phyloP scores from a whole-genome alignment of 1,140 invertebrate species.

The Megalopta genalis region DNA sequence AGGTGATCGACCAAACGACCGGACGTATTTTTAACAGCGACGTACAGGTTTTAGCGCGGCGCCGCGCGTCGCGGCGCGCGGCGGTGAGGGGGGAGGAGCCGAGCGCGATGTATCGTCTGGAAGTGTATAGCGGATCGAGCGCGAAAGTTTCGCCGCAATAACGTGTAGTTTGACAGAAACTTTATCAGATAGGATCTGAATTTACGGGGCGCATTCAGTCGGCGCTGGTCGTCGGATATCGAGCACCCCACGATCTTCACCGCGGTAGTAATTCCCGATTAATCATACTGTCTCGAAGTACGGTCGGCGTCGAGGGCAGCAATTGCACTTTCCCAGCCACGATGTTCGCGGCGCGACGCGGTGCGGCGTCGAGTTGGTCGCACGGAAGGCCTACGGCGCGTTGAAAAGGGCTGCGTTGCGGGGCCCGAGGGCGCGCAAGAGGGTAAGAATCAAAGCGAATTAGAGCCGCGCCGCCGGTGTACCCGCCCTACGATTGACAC shows the following conservation, averaged over 20 bases:
- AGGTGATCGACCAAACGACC: no score
- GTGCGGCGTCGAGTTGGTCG: not conserved
- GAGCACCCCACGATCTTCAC: not conserved
- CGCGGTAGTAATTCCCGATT: not conserved
- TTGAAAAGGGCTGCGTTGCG: no score
- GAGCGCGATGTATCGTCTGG: no score
- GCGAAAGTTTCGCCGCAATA: no score
- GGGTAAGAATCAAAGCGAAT: slow-evolving; percentile 44
- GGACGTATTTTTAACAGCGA: no score
- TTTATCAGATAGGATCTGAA: not conserved
- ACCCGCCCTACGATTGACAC: slow-evolving; percentile 28
- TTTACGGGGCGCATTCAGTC: not conserved
- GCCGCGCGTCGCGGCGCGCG: no score
- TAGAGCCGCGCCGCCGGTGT: slow-evolving; percentile 10
- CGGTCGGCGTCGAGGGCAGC: not conserved
- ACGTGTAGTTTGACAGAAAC: not conserved
- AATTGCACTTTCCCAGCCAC: not conserved
- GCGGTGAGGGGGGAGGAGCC: no score
- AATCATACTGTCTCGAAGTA: not conserved
- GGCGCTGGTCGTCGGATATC: not conserved
- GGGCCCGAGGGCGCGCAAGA: not conserved
- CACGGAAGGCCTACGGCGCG: not conserved
- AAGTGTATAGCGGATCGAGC: no score
- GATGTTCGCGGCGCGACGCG: no score
- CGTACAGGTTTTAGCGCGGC: no score